Conservation (phyloP, 2,113 vertebrate species). For the Syrmaticus mikado region DNA sequence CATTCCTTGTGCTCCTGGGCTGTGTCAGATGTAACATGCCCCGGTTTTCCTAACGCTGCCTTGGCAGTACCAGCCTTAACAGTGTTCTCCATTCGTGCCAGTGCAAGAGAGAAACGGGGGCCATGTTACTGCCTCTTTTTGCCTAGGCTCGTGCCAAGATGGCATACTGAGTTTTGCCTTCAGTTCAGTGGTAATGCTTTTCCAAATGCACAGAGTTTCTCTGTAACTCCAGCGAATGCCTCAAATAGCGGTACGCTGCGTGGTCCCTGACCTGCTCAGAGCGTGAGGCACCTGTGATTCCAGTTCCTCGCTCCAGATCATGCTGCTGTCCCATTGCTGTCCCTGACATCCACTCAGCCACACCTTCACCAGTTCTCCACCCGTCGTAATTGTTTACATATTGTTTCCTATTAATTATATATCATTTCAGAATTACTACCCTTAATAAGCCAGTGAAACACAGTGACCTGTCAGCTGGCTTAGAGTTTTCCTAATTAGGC, state of each 20-base stretch:
- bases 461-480: neutral
- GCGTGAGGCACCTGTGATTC: too few relatives aligned
- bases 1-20: neutral
- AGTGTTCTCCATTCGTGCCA: neutral
- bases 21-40: neutral
- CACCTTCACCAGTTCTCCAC: neutral
- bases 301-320: neutral
- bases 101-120: neutral
- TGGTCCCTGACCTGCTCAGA: neutral
- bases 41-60: neutral
- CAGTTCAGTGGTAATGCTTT: fast-evolving
- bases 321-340: neutral
- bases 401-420: neutral
- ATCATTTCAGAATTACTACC: neutral
- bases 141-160: neutral
- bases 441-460: neutral
- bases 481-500: neutral
- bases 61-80: neutral
- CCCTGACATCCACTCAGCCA: neutral
- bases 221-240: neutral
- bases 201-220: neutral
- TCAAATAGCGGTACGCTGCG: fast-evolving
- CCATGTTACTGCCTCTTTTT: fast-evolving
- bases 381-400: neutral
- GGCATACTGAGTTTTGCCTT: neutral